Evolutionary conservation across 2,888 invertebrate species (phyloP), one percentile per base, ranked within the genome.

Genomic region (Tenthredo distinguenda): DNA sequence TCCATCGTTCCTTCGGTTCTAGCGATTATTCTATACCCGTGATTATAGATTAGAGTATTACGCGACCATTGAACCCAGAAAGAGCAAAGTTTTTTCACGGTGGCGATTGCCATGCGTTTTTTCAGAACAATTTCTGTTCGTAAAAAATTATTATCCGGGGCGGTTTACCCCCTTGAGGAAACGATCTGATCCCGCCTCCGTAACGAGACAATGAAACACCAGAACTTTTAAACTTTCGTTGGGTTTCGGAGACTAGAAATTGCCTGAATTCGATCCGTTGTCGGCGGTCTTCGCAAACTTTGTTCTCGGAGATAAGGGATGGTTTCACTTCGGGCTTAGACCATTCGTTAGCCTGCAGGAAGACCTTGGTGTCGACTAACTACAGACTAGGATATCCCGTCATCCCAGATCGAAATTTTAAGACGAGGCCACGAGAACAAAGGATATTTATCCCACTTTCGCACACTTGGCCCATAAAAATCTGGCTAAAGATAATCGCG

Each of bases 281-380:
- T 34, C 77, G 77, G 31, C n/a, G 47, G 31, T 55, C 55, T 77
- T 55, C 31, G 31, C 50, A 34, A 77, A 50, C 77, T 55, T 77
- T 77, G 55, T 77, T 77, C 77, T 55, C 50, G 7, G 34, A 77
- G 77, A 77, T 77, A 77, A 77, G 77, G 77, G 77, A 55, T 55
- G 34, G 77, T 77, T 77, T 34, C 34, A 2, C 10, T 55, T 31
- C 10, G 15, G 31, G 47, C 34, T 15, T 31, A 18, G 77, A 31
- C 77, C 77, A 18, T 55, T 77, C 18, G 18, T 26, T 74, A n/a
- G 10, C 26, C 40, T 40, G 18, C 2, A 9, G 34, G 55, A 55
- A 31, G n/a, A 6, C 77, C 77, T 77, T 31, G 50, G n/a, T n/a
- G 34, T 31, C 10, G 18, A 31, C 31, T 77, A 55, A 77, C 55